These are phyloP conservation scores for Neolamprologus caudopunctatus DNA, from an alignment of 2,113 vertebrate genomes.

Conservation along the genomic window DNA sequence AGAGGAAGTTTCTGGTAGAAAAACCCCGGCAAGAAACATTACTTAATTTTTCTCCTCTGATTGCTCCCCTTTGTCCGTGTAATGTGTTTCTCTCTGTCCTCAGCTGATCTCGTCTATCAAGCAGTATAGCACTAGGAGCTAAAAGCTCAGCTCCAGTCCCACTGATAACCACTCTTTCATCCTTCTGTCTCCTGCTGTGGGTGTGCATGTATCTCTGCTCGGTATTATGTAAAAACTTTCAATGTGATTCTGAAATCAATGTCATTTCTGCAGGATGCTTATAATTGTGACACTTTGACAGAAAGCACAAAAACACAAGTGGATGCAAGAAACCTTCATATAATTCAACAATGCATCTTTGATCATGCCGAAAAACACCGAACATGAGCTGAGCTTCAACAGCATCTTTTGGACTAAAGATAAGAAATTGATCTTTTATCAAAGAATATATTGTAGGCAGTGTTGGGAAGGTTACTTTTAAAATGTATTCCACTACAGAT, in stretches of 20 bases:
- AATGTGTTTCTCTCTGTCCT: not conserved
- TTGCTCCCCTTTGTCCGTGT: not conserved
- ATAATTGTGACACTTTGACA: not conserved
- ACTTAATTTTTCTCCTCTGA: not conserved
- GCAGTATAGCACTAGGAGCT: not conserved
- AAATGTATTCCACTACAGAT: fast-evolving
- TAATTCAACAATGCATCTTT: not conserved
- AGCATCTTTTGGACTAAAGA: not conserved
- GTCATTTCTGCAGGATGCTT: not conserved
- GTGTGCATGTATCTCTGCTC: not conserved
- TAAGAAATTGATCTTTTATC: not conserved
- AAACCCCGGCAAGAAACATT: not conserved
- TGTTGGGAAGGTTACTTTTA: not conserved
- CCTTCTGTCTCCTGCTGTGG: not conserved
- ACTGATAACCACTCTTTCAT: not conserved
- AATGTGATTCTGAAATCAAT: not conserved
- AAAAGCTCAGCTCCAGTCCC: not conserved
- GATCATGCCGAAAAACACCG: not conserved
- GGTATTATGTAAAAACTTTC: not conserved
- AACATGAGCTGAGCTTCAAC: not conserved
- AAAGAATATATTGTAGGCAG: not conserved
- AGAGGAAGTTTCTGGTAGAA: not conserved
- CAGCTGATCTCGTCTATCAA: slow-evolving; percentile 18
- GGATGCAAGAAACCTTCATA: not conserved
- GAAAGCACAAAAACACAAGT: not conserved